phyloP scores from a whole-genome alignment of 2,113 vertebrate species.

The Oryzias woworae region DNA sequence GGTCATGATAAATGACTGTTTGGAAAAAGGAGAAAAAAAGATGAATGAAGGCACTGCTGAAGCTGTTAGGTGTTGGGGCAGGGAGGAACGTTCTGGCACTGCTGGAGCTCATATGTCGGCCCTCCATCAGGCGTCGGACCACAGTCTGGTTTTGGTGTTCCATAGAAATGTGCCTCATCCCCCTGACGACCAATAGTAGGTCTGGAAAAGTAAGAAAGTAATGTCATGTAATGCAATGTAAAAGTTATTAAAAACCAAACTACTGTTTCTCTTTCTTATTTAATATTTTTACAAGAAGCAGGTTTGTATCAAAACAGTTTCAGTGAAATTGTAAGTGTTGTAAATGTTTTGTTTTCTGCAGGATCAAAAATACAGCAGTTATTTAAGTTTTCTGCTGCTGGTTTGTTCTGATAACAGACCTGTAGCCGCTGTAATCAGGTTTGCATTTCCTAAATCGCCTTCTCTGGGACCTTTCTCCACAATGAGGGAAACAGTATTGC shows the following conservation, averaged over 20 bases:
- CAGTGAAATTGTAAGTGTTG: too few species aligned
- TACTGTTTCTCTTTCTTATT: too few species aligned
- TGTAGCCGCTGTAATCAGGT: conserved; percentile 56
- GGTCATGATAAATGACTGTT: too few species aligned
- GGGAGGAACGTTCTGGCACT: conserved; percentile 34
- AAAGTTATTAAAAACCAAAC: too few species aligned
- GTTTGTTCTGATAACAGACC: conserved; percentile 33
- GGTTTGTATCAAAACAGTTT: too few species aligned
- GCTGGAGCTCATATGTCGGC: fast-evolving
- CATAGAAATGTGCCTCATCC: neutral
- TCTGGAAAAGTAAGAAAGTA: conserved; percentile 17
- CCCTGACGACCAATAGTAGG: neutral
- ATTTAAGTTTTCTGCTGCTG: too few species aligned
- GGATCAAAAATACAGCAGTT: neutral
- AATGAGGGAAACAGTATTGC: conserved; percentile 55
- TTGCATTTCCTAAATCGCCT: conserved; percentile 30
- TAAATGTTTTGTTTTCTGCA: too few species aligned
- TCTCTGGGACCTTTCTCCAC: conserved; percentile 38
- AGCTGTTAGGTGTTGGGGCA: conserved; percentile 15
- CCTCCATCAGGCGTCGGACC: fast-evolving
- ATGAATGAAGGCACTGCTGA: neutral
- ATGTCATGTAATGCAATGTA: too few species aligned
- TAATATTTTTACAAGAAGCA: too few species aligned
- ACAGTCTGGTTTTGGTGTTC: conserved; percentile 2
- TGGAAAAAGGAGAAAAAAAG: too few species aligned